A percentile compares a stretch with the other conserved stretches of the same genome.
phyloP scores from a whole-genome alignment of 2,888 invertebrate species.

The Barypeithes pellucidus region DNA sequence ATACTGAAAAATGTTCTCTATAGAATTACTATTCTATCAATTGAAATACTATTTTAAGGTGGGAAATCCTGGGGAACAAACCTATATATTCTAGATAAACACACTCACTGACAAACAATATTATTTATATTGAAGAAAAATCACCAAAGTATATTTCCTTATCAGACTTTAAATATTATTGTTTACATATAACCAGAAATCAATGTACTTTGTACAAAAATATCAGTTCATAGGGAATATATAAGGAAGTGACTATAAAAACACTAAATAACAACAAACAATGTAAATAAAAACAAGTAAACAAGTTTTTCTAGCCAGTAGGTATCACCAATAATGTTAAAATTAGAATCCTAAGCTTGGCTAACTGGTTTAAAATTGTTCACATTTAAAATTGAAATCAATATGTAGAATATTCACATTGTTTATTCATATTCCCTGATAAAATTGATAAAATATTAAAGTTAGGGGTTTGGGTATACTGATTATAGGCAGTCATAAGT shows the following conservation, averaged over 20 bases:
- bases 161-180: constrained; percentile 20
- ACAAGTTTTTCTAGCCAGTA: constrained; percentile 21
- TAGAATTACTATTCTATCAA: not conserved
- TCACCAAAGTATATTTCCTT: not conserved
- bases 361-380: not conserved
- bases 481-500: not conserved
- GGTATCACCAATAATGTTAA: not conserved
- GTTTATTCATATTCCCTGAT: constrained; percentile 26
- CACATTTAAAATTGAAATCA: constrained; percentile 21
- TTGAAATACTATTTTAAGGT: no score
- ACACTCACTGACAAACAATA: constrained; percentile 7
- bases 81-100: not conserved
- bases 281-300: constrained; percentile 23
- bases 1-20: constrained; percentile 18
- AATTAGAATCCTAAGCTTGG: not conserved
- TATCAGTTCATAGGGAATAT: not conserved
- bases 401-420: constrained; percentile 9
- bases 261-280: constrained; percentile 10
- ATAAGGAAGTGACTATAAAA: not conserved
- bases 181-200: constrained; percentile 7
- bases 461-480: constrained; percentile 10
- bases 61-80: no score
- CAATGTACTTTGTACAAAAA: constrained; percentile 25
- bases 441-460: constrained; percentile 9
- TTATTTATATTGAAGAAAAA: not conserved